Conservation (phyloP, 2,797 vertebrate genomes). For the Esox lucius region DNA sequence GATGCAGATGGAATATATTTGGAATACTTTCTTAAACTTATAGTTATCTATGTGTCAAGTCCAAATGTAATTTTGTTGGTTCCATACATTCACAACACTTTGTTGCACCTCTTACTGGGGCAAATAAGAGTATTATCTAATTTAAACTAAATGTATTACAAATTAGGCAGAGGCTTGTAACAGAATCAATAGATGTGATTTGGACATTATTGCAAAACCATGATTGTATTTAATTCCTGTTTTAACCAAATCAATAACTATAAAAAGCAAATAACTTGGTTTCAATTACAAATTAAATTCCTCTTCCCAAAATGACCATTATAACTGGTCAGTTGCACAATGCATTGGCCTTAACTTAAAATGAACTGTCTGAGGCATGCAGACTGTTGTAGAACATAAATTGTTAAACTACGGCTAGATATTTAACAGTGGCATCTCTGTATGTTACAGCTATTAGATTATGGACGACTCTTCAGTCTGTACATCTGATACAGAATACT, state of each 20-base stretch:
- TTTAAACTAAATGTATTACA: not conserved
- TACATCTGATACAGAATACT: too few relatives aligned
- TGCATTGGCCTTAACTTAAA: too few relatives aligned
- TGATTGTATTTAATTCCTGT: not conserved
- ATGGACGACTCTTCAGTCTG: too few relatives aligned
- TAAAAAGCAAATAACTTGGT: too few relatives aligned
- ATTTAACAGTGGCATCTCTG: too few relatives aligned
- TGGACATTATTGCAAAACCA: not conserved
- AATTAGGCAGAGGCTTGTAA: not conserved
- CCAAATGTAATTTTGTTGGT: constrained; percentile 1
- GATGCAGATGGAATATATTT: not conserved
- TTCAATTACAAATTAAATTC: too few relatives aligned
- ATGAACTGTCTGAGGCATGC: too few relatives aligned
- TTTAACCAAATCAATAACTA: not conserved
- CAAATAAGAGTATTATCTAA: not conserved
- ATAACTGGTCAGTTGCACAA: too few relatives aligned
- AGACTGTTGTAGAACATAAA: too few relatives aligned
- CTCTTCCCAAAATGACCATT: too few relatives aligned
- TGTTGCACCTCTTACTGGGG: not conserved
- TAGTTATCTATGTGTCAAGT: constrained; percentile 5
- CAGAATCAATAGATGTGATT: not conserved
- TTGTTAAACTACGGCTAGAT: too few relatives aligned
- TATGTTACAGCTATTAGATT: too few relatives aligned
- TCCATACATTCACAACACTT: constrained; percentile 4
- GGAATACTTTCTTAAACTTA: constrained; percentile 7